Percentiles rank a stretch among this genome's conserved stretches.
Conservation (phyloP, 1,140 invertebrate genomes). For the Saccostrea glomerata region DNA sequence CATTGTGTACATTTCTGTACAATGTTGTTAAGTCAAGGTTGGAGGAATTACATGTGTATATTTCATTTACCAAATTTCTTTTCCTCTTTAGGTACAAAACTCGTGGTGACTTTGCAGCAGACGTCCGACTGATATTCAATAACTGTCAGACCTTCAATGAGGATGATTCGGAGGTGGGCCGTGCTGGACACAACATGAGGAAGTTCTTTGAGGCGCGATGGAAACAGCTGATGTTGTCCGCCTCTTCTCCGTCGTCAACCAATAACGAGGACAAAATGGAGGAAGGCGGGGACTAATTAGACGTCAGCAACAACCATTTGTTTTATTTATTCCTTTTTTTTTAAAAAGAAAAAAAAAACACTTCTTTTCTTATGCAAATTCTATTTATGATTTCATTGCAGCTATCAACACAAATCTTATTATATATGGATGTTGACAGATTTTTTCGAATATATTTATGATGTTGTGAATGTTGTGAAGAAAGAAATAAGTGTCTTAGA, state of each 20-base stretch:
- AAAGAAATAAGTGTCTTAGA: conserved; percentile 22
- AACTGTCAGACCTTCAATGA: conserved; percentile 99
- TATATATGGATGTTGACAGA: conserved; percentile 19
- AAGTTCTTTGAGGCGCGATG: conserved; percentile 94
- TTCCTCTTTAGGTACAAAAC: conserved; percentile 87
- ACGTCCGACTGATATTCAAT: conserved; percentile 95
- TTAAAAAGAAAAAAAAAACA: not conserved
- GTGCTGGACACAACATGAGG: conserved; percentile 94
- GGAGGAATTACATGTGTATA: no score
- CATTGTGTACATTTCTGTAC: not conserved
- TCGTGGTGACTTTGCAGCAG: conserved; percentile 92
- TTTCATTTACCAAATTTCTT: no score
- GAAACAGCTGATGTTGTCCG: conserved; percentile 82
- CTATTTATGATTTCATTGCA: conserved; percentile 35
- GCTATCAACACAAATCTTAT: conserved; percentile 32
- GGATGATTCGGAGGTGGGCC: conserved; percentile 96
- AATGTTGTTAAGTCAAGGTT: not conserved
- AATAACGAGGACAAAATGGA: conserved; percentile 21
- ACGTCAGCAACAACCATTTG: not conserved
- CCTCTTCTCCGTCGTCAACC: not conserved
- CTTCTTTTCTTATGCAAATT: conserved; percentile 27
- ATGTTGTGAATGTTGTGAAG: conserved; percentile 1
- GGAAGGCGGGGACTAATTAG: not conserved
- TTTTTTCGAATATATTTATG: conserved; percentile 36
- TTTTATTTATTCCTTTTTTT: conserved; percentile 28